Evolutionary conservation across 2,113 vertebrate species (phyloP).

Genomic region (Struthio camelus): DNA sequence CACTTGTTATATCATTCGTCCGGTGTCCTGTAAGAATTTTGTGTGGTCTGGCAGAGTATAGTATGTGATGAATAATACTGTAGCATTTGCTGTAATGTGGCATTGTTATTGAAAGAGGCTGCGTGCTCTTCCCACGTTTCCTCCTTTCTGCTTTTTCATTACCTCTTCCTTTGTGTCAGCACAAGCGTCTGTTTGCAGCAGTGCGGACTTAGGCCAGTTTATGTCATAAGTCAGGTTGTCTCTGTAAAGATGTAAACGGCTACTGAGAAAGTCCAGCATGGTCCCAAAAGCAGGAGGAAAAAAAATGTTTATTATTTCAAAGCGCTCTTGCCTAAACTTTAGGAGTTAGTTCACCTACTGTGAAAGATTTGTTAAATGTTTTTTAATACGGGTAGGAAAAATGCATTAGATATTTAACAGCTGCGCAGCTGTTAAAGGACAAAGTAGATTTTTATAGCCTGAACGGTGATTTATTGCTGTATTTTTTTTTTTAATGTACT

Average conservation of each 20-base stretch:
- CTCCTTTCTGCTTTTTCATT: neutral
- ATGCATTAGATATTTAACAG: neutral
- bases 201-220: neutral
- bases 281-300: neutral
- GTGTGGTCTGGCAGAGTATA: neutral
- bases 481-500: neutral
- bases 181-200: neutral
- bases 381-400: neutral
- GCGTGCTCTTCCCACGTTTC: neutral
- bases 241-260: neutral
- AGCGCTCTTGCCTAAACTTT: neutral
- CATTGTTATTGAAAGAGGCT: neutral
- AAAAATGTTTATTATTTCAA: neutral
- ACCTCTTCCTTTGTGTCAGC: neutral
- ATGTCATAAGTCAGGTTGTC: neutral
- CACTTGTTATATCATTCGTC: neutral
- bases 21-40: neutral
- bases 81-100: neutral
- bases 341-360: neutral
- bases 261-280: neutral
- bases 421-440: neutral
- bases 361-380: neutral
- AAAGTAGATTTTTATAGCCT: neutral
- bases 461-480: neutral
- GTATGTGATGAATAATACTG: neutral